phyloP scores from a whole-genome alignment of 2,888 invertebrate genomes.

The Sturmia bella region DNA sequence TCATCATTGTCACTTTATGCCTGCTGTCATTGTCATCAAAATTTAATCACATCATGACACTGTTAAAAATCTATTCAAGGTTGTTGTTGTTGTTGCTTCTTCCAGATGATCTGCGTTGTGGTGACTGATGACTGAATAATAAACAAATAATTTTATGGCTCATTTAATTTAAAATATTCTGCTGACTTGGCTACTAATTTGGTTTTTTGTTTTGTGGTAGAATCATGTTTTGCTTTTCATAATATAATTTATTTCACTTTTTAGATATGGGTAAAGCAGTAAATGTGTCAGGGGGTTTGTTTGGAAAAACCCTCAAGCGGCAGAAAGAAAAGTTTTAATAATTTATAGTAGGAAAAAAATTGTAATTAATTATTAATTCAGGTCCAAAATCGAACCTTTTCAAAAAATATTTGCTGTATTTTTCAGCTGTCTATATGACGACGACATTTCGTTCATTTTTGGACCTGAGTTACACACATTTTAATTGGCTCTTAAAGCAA shows the following conservation, averaged over 20 bases:
- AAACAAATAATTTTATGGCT: constrained; percentile 47
- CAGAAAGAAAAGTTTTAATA: no score
- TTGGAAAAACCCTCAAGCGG: no score
- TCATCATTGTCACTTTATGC: constrained; percentile 3
- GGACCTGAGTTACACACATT: no score
- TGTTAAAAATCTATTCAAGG: constrained; percentile 18
- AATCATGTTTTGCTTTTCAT: no score
- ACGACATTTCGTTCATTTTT: no score
- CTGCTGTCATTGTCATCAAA: neutral
- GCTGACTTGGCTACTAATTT: constrained; percentile 21
- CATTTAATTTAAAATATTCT: constrained; percentile 40
- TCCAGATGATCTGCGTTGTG: neutral
- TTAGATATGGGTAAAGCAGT: neutral
- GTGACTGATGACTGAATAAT: neutral
- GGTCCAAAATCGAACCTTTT: no score
- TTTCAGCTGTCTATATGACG: no score
- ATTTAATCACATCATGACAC: neutral
- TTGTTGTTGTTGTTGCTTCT: constrained; percentile 1
- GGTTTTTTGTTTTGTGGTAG: neutral
- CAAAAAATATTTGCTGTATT: no score
- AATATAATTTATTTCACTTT: neutral
- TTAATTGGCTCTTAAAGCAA: no score
- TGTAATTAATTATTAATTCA: no score
- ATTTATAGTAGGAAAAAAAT: no score
- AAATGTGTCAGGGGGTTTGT: no score